Base-by-base conservation (phyloP, 2,888 invertebrate genomes). In the Scotopteryx bipunctaria region DNA sequence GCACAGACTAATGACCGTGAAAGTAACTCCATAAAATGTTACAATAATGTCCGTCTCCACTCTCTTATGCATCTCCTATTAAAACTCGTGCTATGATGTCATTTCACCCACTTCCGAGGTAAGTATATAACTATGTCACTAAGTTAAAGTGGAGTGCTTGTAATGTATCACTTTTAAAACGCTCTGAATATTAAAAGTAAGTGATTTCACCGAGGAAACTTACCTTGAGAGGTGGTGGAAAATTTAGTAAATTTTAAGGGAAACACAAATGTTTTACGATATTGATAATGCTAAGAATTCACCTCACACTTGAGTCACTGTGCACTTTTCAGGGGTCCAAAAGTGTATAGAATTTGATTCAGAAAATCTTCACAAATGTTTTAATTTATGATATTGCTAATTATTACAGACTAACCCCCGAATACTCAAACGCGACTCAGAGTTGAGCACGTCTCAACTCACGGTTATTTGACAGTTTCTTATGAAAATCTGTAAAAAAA, bases 121-220 rank as follows among this genome's bases (percentile, higher is more conserved):
- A 51, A 58, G 58, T 58, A 55, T 53, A 44, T 57, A 63, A 63
- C 61, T 63, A 59, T 63, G 63, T 63, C 61, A 56, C 63, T 59
- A 54, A 59, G 57, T 59, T 56, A 47, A 63, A 61, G 59, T 59
- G 50, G 55, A 52, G 40, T 63, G 52, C 59, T 58, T 59, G 61
- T 61, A 59, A 63, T 63, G 57, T 61, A 57, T 56, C 54, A 50
- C 60, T 60, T 61, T 61, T 57, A 61, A 61, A 59, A 59, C 57
- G 40, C 32, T 43, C 47, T 61, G 25, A 61, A 58, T 61, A 56
- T 41, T 61, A 40, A 61, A 55, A 52, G 47, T 50, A 27, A 35
- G 41, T 42, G 32, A 46, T 57, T 55, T 38, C 23, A 17, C 35
- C 33, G 42, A 47, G 21, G 29, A 19, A 44, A 53, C 43, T 40